These are phyloP conservation scores for Pelvicachromis taeniatus DNA, from an alignment of 2,113 vertebrate genomes.

Conservation along the genomic window DNA sequence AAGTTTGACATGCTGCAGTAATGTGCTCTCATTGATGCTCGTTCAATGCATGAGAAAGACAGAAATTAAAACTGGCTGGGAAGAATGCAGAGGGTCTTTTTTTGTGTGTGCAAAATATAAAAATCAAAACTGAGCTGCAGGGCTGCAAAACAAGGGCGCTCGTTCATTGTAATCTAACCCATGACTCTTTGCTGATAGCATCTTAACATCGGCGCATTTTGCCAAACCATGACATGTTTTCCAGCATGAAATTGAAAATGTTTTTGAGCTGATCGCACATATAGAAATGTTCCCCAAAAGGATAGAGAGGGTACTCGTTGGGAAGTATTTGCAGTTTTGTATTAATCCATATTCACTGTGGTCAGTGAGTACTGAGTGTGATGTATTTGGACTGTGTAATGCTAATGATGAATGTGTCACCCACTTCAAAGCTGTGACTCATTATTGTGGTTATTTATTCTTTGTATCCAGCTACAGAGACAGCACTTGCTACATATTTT, in stretches of 20 bases:
- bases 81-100: neutral
- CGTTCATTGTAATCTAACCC: neutral
- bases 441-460: neutral
- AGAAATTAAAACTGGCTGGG: neutral
- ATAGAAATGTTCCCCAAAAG: neutral
- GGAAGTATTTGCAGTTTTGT: neutral
- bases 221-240: neutral
- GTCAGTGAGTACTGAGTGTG: neutral
- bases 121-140: neutral
- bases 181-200: neutral
- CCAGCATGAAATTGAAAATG: neutral
- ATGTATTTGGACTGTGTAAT: neutral
- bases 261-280: neutral
- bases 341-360: neutral
- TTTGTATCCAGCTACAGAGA: neutral
- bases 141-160: neutral
- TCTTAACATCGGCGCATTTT: neutral
- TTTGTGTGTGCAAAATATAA: slow-evolving; percentile 6
- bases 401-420: neutral
- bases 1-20: slow-evolving; percentile 3
- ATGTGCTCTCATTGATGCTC: neutral
- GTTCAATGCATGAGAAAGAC: slow-evolving; percentile 11
- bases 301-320: neutral
- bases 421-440: neutral
- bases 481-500: neutral